Evolutionary conservation across 2,113 vertebrate species (phyloP), one percentile per base, ranked within the genome.

Genomic region (Lampris incognitus): DNA sequence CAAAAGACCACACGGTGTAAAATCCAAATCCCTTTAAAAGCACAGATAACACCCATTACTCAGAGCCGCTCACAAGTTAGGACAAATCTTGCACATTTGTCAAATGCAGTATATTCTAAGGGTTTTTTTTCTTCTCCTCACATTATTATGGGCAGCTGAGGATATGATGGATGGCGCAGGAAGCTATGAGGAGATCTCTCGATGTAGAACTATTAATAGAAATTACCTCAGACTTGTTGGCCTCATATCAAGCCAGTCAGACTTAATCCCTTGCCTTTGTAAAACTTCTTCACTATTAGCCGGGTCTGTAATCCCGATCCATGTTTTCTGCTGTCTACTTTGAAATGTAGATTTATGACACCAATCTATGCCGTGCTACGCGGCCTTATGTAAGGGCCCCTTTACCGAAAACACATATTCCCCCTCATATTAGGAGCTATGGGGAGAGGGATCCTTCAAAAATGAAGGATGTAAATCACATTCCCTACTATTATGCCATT

Each of bases 401-500:
- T 82, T 90, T 90, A 88, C 87, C 92, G 89, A 93, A 94, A 95
- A 94, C 90, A 94, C 89, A 94, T 89, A 93, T 93, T 94, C 92
- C 83, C 72, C 85, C 90, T 84, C 88, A 84, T 91, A 94, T 93
- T 91, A 93, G 89, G 86, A 91, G 86, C 92, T 93, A 93, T 92
- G 89, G 82, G 89, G 82, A 91, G 87, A 91, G 90, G 85, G 87
- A 88, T 91, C 85, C 88, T 88, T 85, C 24, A 94, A 93, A 92
- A 94, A 95, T 94, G 91, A 94, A 92, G 93, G 87, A 70, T 87
- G 93, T 94, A 93, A 93, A 94, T 95, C 92, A 94, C 80, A 88
- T 91, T 74, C 89, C 79, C 78, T 84, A 81, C 74, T 90, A 94
- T 94, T 93, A 93, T 87, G 76, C 85, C 89, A 92, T 94, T 94